Conservation (phyloP, 2,888 invertebrate genomes). For the Drosophila cognata region DNA sequence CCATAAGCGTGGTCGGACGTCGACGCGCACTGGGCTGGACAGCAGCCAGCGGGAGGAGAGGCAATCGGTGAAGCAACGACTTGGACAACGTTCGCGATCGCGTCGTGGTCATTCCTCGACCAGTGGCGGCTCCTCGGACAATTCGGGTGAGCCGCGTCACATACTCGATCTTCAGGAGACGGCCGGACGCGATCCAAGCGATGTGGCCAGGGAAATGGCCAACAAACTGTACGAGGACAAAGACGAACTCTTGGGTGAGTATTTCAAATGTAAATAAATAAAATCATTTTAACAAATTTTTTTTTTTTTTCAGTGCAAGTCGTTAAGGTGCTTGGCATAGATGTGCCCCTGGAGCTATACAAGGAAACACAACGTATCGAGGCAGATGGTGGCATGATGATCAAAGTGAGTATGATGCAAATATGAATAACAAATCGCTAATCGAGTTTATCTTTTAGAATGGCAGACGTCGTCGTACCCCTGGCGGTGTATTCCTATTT, state of each 20-base stretch:
- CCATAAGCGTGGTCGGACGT: conserved; percentile 76
- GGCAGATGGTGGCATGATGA: conserved; percentile 93
- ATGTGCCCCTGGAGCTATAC: conserved; percentile 90
- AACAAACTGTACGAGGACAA: conserved; percentile 91
- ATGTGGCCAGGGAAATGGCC: conserved; percentile 89
- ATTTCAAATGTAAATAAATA: background rate
- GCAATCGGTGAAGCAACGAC: conserved; percentile 65
- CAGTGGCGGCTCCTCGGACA: conserved; percentile 86
- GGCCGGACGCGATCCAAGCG: conserved; percentile 70
- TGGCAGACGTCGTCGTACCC: conserved; percentile 92
- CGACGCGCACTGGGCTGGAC: conserved; percentile 42
- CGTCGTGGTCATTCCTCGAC: conserved; percentile 81
- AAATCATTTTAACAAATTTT: background rate
- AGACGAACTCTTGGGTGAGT: conserved; percentile 89
- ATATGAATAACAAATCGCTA: background rate
- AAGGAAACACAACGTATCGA: conserved; percentile 93
- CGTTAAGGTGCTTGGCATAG: conserved; percentile 89
- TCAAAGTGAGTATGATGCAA: conserved; percentile 87
- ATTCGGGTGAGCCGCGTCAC: conserved; percentile 83
- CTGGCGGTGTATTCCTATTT: conserved; percentile 94
- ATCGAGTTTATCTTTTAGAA: conserved; percentile 84
- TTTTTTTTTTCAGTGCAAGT: conserved; percentile 87
- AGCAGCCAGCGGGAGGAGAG: conserved; percentile 32
- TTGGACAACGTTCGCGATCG: conserved; percentile 72
- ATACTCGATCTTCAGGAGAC: conserved; percentile 88